A percentile compares a stretch with the other conserved stretches of the same genome.
Evolutionary conservation across 2,888 invertebrate species (phyloP).

Genomic region (Eucera pruinosa): DNA sequence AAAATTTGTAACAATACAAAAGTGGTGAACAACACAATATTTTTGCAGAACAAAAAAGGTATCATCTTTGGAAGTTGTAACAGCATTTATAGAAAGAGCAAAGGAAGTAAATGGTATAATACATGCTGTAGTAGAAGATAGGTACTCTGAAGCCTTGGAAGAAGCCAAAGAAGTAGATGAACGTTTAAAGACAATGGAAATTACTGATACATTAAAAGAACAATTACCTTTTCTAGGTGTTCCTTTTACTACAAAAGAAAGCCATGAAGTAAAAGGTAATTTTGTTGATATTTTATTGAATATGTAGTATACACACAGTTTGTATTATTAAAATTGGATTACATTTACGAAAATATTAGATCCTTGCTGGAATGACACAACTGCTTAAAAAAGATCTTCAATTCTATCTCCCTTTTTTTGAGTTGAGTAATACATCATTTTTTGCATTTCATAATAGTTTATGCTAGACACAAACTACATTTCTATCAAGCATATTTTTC

Average conservation of each 20-base stretch:
- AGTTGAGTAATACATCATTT: no score
- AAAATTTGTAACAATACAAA: no score
- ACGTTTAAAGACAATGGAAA: slow-evolving; percentile 86
- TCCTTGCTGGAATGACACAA: no score
- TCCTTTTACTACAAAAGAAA: slow-evolving; percentile 97
- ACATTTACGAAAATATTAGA: no score
- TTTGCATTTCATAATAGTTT: no score
- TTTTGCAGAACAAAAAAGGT: slow-evolving; percentile 85
- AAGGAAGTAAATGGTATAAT: slow-evolving; percentile 90
- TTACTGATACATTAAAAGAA: slow-evolving; percentile 87
- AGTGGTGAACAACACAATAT: slow-evolving; percentile 7
- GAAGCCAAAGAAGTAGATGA: slow-evolving; percentile 92
- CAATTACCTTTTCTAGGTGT: slow-evolving; percentile 94
- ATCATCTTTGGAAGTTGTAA: slow-evolving; percentile 89
- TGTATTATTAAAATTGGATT: no score
- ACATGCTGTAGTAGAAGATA: slow-evolving; percentile 93
- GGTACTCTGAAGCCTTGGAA: slow-evolving; percentile 91
- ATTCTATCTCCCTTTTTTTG: no score
- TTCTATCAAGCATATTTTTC: no score
- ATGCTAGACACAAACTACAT: no score
- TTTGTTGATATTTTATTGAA: no score
- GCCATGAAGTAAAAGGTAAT: slow-evolving; percentile 90
- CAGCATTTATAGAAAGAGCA: slow-evolving; percentile 91
- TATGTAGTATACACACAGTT: no score
- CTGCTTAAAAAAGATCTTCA: no score